phyloP scores from a whole-genome alignment of 2,888 invertebrate species.

The Agriotes lineatus region DNA sequence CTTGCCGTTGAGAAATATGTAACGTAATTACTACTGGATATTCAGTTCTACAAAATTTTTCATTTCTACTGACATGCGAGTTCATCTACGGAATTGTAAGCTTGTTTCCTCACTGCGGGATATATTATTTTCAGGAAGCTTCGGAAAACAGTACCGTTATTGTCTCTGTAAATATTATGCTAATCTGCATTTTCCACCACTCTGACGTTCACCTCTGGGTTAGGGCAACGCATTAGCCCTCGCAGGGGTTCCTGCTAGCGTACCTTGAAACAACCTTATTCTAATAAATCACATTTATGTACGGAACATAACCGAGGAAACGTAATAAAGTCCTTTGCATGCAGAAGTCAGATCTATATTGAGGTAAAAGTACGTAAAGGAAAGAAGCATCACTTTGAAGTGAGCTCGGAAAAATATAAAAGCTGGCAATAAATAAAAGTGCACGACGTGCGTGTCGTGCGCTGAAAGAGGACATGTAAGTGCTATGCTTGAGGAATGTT shows the following conservation, averaged over 20 bases:
- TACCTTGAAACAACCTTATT: conserved; percentile 32
- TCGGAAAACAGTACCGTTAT: too few species aligned
- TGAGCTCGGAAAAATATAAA: conserved; percentile 40
- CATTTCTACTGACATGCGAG: too few species aligned
- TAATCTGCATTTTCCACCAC: too few species aligned
- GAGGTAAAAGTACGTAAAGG: conserved; percentile 40
- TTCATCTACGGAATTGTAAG: too few species aligned
- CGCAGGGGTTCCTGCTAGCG: not conserved
- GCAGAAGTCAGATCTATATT: conserved; percentile 41
- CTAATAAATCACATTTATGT: conserved; percentile 40
- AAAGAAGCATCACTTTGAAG: conserved; percentile 42
- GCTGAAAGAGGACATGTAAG: conserved; percentile 34
- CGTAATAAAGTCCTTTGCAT: conserved; percentile 42
- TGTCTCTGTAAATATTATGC: too few species aligned
- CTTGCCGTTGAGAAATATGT: too few species aligned
- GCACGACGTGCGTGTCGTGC: conserved; percentile 35
- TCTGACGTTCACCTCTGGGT: too few species aligned
- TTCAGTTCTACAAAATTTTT: too few species aligned
- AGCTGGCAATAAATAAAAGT: conserved; percentile 40
- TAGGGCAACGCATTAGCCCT: not conserved
- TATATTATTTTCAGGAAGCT: too few species aligned
- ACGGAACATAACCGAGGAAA: conserved; percentile 36
- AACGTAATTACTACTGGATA: too few species aligned
- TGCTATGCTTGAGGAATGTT: conserved; percentile 24
- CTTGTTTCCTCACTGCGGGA: too few species aligned